A percentile compares a stretch with the other conserved stretches of the same genome.
Evolutionary conservation across 2,888 invertebrate genomes (phyloP).

Genomic region (Drosophila demipolita): DNA sequence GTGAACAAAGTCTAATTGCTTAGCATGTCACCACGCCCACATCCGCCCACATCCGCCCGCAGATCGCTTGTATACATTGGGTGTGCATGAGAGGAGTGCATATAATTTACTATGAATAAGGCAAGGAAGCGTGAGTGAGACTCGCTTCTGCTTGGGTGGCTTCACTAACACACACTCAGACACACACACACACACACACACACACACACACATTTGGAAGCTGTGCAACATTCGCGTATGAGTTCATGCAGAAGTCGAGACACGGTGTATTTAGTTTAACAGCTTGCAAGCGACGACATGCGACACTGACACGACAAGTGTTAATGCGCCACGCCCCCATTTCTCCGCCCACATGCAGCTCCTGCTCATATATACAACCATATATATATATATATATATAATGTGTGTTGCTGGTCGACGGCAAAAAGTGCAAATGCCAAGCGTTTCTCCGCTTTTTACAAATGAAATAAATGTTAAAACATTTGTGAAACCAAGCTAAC

Average conservation of each 20-base stretch:
- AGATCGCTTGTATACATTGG: background rate
- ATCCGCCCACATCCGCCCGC: slow-evolving; percentile 5
- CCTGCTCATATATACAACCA: no score
- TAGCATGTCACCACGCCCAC: slow-evolving; percentile 22
- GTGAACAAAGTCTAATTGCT: slow-evolving; percentile 68
- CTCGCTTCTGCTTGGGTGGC: slow-evolving; percentile 54
- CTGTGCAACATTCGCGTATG: slow-evolving; percentile 59
- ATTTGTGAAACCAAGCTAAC: slow-evolving; percentile 77
- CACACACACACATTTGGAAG: slow-evolving; percentile 13
- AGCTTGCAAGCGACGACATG: slow-evolving; percentile 73
- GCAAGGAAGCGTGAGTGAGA: slow-evolving; percentile 55
- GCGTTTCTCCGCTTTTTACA: slow-evolving; percentile 57
- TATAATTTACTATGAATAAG: slow-evolving; percentile 39
- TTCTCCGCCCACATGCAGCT: slow-evolving; percentile 7
- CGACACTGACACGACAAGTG: slow-evolving; percentile 81
- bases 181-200: background rate
- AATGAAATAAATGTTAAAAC: slow-evolving; percentile 76
- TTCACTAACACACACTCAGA: slow-evolving; percentile 27
- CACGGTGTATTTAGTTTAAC: slow-evolving; percentile 78
- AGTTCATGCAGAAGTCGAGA: slow-evolving; percentile 72
- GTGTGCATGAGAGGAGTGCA: slow-evolving; percentile 7
- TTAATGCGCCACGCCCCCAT: slow-evolving; percentile 69
- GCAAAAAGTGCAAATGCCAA: slow-evolving; percentile 45
- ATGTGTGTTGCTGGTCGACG: background rate
- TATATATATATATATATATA: background rate